phyloP scores from a whole-genome alignment of 1,140 invertebrate genomes.

The Tenebrio molitor region DNA sequence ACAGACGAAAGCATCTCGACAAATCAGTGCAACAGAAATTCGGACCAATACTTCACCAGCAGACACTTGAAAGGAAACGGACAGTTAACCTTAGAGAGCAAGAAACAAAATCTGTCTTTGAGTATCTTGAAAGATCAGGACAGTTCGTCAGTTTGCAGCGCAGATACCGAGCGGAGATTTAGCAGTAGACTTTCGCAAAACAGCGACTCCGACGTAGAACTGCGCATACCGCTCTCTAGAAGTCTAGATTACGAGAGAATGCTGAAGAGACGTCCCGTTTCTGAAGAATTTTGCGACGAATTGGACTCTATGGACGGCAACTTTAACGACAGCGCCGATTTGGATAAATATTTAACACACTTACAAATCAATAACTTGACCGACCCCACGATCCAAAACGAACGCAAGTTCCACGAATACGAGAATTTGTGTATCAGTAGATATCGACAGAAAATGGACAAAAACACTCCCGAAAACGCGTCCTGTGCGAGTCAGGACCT shows the following conservation, averaged over 20 bases:
- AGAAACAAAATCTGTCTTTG: slow-evolving; percentile 47
- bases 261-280: slow-evolving; percentile 79
- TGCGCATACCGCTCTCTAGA: slow-evolving; percentile 43
- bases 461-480: slow-evolving; percentile 1
- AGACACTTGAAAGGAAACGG: slow-evolving; percentile 5
- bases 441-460: slow-evolving; percentile 18
- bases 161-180: slow-evolving; percentile 45
- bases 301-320: slow-evolving; percentile 73
- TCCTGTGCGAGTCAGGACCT: neutral
- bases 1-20: slow-evolving; percentile 46
- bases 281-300: slow-evolving; percentile 75
- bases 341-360: slow-evolving; percentile 77
- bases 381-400: slow-evolving; percentile 23
- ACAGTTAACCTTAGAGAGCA: slow-evolving; percentile 30
- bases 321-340: slow-evolving; percentile 71
- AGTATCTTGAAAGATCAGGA: slow-evolving; percentile 49
- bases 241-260: slow-evolving; percentile 72
- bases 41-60: slow-evolving; percentile 57
- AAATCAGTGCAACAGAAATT: slow-evolving; percentile 48
- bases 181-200: slow-evolving; percentile 57
- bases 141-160: slow-evolving; percentile 54
- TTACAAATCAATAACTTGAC: slow-evolving; percentile 61
- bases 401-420: slow-evolving; percentile 58
- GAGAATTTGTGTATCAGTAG: slow-evolving; percentile 60
- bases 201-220: slow-evolving; percentile 59